phyloP scores from a whole-genome alignment of 1,140 invertebrate species.

The Helicorthomorpha holstii region DNA sequence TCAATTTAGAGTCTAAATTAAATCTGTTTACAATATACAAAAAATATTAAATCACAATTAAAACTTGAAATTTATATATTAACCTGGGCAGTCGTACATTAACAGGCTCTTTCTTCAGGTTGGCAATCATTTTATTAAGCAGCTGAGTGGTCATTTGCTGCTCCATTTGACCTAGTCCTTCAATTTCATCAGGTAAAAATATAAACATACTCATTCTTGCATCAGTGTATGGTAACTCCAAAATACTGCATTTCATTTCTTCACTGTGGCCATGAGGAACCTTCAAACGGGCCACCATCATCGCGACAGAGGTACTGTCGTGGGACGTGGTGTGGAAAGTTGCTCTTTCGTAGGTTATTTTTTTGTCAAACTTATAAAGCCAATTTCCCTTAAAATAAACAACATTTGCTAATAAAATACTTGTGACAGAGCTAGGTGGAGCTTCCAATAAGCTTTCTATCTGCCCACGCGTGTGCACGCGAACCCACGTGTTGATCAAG shows the following conservation, averaged over 20 bases:
- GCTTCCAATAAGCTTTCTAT: slow-evolving; percentile 14
- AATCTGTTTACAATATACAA: too few species aligned
- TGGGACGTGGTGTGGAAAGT: slow-evolving; percentile 11
- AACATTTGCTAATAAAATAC: slow-evolving; percentile 17
- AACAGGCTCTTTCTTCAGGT: slow-evolving; percentile 20
- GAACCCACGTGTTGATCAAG: slow-evolving; percentile 19
- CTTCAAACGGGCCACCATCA: slow-evolving; percentile 23
- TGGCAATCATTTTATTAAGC: slow-evolving; percentile 20
- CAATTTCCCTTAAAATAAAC: slow-evolving; percentile 17
- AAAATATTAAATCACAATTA: too few species aligned
- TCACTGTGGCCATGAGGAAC: slow-evolving; percentile 19
- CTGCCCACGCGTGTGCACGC: slow-evolving; percentile 13
- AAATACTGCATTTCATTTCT: slow-evolving; percentile 19
- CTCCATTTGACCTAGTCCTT: slow-evolving; percentile 14
- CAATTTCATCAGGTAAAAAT: slow-evolving; percentile 21
- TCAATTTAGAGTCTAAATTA: slow-evolving; percentile 10
- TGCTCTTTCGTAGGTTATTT: slow-evolving; percentile 20
- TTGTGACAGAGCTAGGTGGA: slow-evolving; percentile 13
- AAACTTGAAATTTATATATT: too few species aligned
- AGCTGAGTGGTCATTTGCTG: slow-evolving; percentile 19
- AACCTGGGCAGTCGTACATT: slow-evolving; percentile 21
- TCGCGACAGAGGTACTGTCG: slow-evolving; percentile 13
- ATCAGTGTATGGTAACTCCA: slow-evolving; percentile 21
- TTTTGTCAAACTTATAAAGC: slow-evolving; percentile 20
- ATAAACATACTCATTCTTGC: slow-evolving; percentile 21